Conservation (phyloP, 53 echinoderm and acorn worm genomes). For the Patiria pectinifera region DNA sequence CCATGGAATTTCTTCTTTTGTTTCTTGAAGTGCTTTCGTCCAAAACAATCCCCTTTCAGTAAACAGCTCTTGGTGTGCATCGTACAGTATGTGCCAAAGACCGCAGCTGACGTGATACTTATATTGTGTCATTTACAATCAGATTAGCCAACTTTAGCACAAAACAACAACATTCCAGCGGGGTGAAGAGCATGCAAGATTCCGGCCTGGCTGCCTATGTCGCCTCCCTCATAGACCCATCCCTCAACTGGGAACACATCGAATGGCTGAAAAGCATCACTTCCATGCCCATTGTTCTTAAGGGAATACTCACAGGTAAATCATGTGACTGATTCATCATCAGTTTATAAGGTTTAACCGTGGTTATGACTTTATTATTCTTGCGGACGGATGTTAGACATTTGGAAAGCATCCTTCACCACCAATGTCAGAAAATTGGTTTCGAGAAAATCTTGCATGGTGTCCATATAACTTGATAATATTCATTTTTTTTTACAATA, state of each 20-base stretch:
- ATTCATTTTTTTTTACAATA: no score
- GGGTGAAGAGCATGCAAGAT: conserved; percentile 60
- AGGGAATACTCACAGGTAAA: conserved; percentile 92
- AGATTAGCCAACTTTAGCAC: conserved; percentile 77
- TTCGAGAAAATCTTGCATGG: no score
- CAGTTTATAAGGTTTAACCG: no score
- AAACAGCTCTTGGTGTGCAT: not conserved
- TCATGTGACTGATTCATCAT: no score
- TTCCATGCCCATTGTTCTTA: conserved; percentile 78
- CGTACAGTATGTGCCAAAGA: not conserved
- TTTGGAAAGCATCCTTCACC: no score
- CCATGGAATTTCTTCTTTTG: no score
- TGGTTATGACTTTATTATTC: no score
- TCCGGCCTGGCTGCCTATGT: conserved; percentile 82
- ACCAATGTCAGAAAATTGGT: no score
- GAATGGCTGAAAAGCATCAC: conserved; percentile 86
- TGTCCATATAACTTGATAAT: no score
- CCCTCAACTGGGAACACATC: conserved; percentile 80
- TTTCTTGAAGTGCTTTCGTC: no score
- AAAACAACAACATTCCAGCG: conserved; percentile 43
- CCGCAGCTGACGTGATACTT: not conserved
- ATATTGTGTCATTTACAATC: not conserved
- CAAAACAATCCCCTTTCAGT: no score
- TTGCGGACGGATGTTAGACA: no score
- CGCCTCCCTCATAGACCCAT: conserved; percentile 51